Conservation (phyloP, 2,888 invertebrate species). For the Thumatha senex region DNA sequence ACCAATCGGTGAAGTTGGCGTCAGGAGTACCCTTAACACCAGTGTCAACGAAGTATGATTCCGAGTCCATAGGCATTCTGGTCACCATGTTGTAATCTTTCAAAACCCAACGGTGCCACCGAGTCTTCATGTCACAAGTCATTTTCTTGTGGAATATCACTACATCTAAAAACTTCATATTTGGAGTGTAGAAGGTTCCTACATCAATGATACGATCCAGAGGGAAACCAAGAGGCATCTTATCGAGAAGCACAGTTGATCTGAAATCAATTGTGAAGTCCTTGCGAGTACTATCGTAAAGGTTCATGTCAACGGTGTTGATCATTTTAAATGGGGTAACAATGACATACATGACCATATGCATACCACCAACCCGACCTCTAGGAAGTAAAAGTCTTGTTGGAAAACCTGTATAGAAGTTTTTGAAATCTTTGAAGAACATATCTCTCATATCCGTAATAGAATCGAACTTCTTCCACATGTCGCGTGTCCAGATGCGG, state of each 20-base stretch:
- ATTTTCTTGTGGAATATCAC: conserved; percentile 85
- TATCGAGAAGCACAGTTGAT: conserved; percentile 79
- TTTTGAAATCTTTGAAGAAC: conserved; percentile 60
- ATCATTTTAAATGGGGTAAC: conserved; percentile 80
- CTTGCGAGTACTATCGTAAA: conserved; percentile 73
- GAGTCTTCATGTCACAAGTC: conserved; percentile 69
- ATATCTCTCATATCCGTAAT: conserved; percentile 70
- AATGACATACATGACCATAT: conserved; percentile 85
- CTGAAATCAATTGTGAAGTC: conserved; percentile 68
- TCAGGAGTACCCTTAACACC: conserved; percentile 44
- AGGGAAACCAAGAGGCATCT: conserved; percentile 88
- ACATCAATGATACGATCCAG: conserved; percentile 87
- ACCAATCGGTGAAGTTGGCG: conserved; percentile 14
- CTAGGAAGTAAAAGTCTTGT: conserved; percentile 88
- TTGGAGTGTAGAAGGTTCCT: conserved; percentile 85
- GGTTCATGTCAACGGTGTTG: conserved; percentile 60
- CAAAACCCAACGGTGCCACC: conserved; percentile 68
- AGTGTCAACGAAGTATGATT: conserved; percentile 56
- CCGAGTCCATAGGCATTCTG: conserved; percentile 47
- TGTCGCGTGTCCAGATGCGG: conserved; percentile 84
- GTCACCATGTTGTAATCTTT: conserved; percentile 60
- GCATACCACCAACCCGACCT: conserved; percentile 86
- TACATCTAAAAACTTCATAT: conserved; percentile 86
- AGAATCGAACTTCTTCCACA: conserved; percentile 85
- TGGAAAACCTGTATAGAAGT: conserved; percentile 87